Evolutionary conservation across 2,888 invertebrate genomes (phyloP).

Genomic region (Epistrophe grossulariae): DNA sequence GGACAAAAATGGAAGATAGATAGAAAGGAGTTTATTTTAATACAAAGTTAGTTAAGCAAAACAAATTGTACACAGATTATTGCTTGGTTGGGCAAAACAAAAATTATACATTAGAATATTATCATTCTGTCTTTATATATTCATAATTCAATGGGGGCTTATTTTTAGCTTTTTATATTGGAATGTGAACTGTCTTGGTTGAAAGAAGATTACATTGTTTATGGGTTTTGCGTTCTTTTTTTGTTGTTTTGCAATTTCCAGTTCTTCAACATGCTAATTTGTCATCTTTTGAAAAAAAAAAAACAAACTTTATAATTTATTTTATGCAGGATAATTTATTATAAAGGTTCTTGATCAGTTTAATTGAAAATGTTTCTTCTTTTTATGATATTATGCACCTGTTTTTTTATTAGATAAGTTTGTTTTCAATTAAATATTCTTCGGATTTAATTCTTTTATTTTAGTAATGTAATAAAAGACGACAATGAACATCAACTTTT

Average conservation of each 20-base stretch:
- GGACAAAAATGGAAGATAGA: slow-evolving; percentile 32
- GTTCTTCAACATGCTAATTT: neutral
- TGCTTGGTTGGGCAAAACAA: slow-evolving; percentile 15
- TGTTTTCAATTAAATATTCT: neutral
- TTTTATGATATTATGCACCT: neutral
- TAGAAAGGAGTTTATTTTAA: slow-evolving; percentile 23
- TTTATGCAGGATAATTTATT: neutral
- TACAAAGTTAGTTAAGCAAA: slow-evolving; percentile 11
- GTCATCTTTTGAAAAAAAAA: neutral
- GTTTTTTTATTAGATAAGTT: too few relatives aligned
- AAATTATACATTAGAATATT: slow-evolving; percentile 14
- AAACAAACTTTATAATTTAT: neutral
- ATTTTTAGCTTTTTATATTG: neutral
- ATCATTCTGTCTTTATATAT: neutral
- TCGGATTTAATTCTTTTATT: neutral
- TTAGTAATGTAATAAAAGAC: too few relatives aligned
- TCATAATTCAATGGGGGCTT: neutral
- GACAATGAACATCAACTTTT: too few relatives aligned
- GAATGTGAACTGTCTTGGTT: neutral
- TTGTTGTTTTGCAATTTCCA: neutral
- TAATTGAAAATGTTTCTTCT: neutral
- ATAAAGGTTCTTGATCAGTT: neutral
- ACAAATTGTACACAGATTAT: slow-evolving; percentile 43
- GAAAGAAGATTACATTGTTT: slow-evolving; percentile 1
- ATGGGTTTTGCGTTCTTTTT: neutral